Conservation (phyloP, 2,888 invertebrate genomes). For the Alloplasta piceator region DNA sequence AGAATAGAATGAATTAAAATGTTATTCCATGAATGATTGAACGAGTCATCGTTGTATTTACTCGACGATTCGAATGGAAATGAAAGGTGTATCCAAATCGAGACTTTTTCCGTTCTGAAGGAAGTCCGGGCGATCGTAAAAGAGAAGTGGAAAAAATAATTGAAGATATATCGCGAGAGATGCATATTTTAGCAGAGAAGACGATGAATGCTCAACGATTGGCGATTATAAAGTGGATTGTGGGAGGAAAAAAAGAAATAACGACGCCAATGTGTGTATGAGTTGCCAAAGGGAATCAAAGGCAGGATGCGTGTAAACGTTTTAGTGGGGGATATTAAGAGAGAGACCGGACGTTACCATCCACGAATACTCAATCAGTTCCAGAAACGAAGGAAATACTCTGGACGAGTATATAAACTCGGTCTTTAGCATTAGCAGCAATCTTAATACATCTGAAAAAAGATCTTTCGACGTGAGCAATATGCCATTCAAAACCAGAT, state of each 20-base stretch:
- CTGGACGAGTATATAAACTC: constrained; percentile 23
- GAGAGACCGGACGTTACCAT: constrained; percentile 78
- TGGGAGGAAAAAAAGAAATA: constrained; percentile 36
- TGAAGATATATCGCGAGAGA: background rate
- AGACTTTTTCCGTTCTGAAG: constrained; percentile 17
- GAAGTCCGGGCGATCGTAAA: constrained; percentile 32
- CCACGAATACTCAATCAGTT: constrained; percentile 80
- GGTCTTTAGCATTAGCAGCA: too few relatives aligned
- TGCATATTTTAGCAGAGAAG: constrained; percentile 4
- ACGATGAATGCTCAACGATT: constrained; percentile 33
- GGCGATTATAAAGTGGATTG: constrained; percentile 37
- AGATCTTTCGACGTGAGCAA: too few relatives aligned
- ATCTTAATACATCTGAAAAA: constrained; percentile 6
- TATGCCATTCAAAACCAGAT: too few relatives aligned
- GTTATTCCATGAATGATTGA: constrained; percentile 30
- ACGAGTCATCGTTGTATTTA: constrained; percentile 5
- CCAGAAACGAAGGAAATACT: constrained; percentile 81
- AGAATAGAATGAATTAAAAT: background rate
- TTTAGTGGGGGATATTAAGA: constrained; percentile 42
- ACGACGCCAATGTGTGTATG: constrained; percentile 18
- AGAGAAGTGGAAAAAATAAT: background rate
- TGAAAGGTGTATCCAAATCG: constrained; percentile 51
- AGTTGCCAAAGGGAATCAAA: constrained; percentile 68
- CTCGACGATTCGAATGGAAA: constrained; percentile 52
- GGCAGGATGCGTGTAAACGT: constrained; percentile 75